Evolutionary conservation across 2,888 invertebrate species (phyloP).

Genomic region (Lymantria dispar): DNA sequence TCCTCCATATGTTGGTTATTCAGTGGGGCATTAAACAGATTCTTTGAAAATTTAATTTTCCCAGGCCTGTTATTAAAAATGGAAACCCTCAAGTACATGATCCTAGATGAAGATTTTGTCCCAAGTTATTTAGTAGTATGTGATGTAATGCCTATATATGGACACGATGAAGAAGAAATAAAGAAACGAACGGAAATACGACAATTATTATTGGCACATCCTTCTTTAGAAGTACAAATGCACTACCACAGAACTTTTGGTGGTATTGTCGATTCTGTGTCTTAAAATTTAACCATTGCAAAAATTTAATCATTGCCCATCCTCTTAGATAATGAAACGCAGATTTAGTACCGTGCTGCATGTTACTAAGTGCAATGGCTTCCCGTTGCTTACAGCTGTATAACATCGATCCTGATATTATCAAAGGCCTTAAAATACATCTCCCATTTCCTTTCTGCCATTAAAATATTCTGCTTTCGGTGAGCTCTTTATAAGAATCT

Average conservation of each 20-base stretch:
- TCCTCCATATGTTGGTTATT: slow-evolving; percentile 25
- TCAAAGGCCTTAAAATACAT: too few relatives aligned
- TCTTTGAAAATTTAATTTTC: slow-evolving; percentile 6
- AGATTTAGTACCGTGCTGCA: too few relatives aligned
- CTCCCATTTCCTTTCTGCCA: too few relatives aligned
- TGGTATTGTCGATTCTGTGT: neutral
- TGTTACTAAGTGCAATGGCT: too few relatives aligned
- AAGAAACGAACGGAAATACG: slow-evolving; percentile 17
- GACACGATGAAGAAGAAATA: slow-evolving; percentile 6
- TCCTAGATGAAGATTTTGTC: slow-evolving; percentile 14
- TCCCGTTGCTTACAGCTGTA: too few relatives aligned
- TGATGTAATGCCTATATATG: slow-evolving; percentile 2
- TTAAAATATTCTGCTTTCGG: too few relatives aligned
- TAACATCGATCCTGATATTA: too few relatives aligned
- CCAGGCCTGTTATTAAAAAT: slow-evolving; percentile 1
- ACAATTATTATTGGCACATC: slow-evolving; percentile 23
- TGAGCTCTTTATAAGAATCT: too few relatives aligned
- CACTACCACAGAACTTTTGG: slow-evolving; percentile 24
- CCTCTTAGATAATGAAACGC: too few relatives aligned
- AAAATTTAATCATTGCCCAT: too few relatives aligned
- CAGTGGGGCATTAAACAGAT: slow-evolving; percentile 10
- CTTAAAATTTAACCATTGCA: neutral
- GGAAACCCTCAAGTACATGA: slow-evolving; percentile 21
- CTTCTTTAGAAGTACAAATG: slow-evolving; percentile 31
- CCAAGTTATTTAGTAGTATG: slow-evolving; percentile 22